A percentile compares a stretch with the other conserved stretches of the same genome.
phyloP scores from a whole-genome alignment of 2,113 vertebrate genomes.

The Neodontobutis hainanensis region DNA sequence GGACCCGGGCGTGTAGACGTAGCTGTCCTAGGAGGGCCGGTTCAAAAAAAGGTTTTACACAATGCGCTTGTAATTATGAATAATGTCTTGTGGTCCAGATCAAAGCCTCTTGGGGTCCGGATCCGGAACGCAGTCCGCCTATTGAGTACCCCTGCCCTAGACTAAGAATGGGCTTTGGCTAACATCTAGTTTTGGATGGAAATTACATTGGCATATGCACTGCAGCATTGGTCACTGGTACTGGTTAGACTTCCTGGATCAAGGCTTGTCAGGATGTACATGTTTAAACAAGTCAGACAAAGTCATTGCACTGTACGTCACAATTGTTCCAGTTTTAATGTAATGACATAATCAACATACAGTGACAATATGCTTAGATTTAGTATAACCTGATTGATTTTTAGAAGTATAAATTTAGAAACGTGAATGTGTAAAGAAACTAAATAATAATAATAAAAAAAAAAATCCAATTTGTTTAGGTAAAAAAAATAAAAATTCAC shows the following conservation, averaged over 20 bases:
- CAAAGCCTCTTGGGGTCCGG: too few relatives aligned
- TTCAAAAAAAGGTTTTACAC: too few relatives aligned
- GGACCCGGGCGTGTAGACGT: too few relatives aligned
- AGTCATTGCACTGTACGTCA: not conserved
- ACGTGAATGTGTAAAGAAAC: too few relatives aligned
- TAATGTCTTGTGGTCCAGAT: too few relatives aligned
- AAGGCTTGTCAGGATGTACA: not conserved
- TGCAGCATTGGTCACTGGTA: not conserved
- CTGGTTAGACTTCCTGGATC: not conserved
- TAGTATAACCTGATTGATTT: too few relatives aligned
- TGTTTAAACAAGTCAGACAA: constrained; percentile 19
- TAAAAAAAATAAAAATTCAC: constrained; percentile 6
- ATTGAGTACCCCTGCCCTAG: too few relatives aligned
- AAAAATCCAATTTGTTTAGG: not conserved
- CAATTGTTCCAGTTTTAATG: not conserved
- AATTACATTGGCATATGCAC: not conserved
- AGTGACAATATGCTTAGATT: not conserved
- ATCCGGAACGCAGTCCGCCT: too few relatives aligned
- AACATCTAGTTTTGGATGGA: not conserved
- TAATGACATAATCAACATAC: not conserved
- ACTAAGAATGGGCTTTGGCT: too few relatives aligned
- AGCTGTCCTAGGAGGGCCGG: too few relatives aligned
- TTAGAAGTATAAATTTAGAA: too few relatives aligned
- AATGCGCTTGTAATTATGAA: too few relatives aligned
- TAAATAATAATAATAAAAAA: not conserved